Evolutionary conservation across 2,113 vertebrate species (phyloP).

Genomic region (Gasterosteus aculeatus): DNA sequence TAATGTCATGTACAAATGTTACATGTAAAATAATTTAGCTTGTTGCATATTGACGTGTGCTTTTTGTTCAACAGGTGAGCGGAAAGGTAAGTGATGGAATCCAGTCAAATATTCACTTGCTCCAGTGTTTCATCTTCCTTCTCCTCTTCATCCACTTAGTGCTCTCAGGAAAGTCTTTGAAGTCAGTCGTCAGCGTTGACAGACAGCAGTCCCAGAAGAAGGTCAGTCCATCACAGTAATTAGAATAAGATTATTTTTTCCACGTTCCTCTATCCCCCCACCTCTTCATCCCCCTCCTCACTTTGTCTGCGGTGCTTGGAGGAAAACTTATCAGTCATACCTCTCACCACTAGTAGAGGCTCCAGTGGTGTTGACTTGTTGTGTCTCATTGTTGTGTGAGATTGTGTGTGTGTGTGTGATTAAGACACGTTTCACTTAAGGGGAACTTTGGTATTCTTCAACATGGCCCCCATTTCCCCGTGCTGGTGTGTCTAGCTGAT

Average conservation of each 20-base stretch:
- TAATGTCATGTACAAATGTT: constrained; percentile 56
- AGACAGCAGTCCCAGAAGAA: constrained; percentile 29
- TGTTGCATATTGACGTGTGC: constrained; percentile 49
- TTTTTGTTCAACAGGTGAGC: constrained; percentile 3
- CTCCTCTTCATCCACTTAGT: constrained; percentile 1
- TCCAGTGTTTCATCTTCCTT: constrained; percentile 62
- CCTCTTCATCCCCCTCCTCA: constrained; percentile 1
- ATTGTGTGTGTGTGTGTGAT: background rate
- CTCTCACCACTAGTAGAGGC: background rate
- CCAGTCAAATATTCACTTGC: constrained; percentile 18
- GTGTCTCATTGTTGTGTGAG: background rate
- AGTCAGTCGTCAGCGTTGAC: background rate
- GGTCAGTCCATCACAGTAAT: constrained; percentile 3
- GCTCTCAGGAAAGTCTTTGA: constrained; percentile 24
- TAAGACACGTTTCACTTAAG: background rate
- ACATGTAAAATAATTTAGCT: constrained; percentile 62
- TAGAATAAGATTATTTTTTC: background rate
- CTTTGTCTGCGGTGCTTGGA: background rate
- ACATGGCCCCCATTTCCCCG: background rate
- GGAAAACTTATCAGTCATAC: background rate
- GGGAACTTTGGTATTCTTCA: background rate
- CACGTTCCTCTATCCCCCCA: background rate
- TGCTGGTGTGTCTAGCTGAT: background rate
- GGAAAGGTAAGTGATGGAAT: constrained; percentile 13
- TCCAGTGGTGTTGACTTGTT: background rate